phyloP scores from a whole-genome alignment of 53 echinoderm and acorn worm genomes.

The Mesocentrotus franciscanus region DNA sequence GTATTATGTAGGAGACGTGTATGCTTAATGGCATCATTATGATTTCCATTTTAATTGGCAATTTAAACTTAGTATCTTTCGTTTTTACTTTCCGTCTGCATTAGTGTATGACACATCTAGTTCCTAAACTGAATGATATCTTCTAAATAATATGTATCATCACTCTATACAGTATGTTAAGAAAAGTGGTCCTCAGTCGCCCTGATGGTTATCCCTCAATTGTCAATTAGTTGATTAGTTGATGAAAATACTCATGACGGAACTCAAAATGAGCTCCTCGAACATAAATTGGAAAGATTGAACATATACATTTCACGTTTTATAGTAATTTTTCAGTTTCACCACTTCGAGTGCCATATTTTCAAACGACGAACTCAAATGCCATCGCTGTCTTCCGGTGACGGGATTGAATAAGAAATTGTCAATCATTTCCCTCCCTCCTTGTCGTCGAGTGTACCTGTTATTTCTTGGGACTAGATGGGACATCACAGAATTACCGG shows the following conservation, averaged over 20 bases:
- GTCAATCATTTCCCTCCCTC: background rate
- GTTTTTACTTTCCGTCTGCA: too few relatives aligned
- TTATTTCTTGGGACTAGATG: background rate
- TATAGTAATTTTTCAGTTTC: background rate
- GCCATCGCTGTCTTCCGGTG: background rate
- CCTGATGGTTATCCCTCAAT: too few relatives aligned
- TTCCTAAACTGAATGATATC: too few relatives aligned
- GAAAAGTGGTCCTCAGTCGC: too few relatives aligned
- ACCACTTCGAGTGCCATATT: background rate
- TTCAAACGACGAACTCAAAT: background rate
- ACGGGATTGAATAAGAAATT: background rate
- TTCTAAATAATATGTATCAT: too few relatives aligned
- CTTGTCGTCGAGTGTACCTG: background rate
- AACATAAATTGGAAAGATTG: background rate
- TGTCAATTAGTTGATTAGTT: background rate
- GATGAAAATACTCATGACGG: background rate
- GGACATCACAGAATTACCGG: background rate
- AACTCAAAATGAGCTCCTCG: background rate
- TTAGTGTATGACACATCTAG: too few relatives aligned
- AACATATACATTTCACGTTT: background rate
- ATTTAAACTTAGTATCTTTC: too few relatives aligned
- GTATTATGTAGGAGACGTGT: too few relatives aligned
- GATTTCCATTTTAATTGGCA: too few relatives aligned
- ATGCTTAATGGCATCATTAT: too few relatives aligned
- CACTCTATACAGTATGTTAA: too few relatives aligned